Base-by-base conservation (phyloP, 2,797 vertebrate species). In the Parotocinclus haroldoi region DNA sequence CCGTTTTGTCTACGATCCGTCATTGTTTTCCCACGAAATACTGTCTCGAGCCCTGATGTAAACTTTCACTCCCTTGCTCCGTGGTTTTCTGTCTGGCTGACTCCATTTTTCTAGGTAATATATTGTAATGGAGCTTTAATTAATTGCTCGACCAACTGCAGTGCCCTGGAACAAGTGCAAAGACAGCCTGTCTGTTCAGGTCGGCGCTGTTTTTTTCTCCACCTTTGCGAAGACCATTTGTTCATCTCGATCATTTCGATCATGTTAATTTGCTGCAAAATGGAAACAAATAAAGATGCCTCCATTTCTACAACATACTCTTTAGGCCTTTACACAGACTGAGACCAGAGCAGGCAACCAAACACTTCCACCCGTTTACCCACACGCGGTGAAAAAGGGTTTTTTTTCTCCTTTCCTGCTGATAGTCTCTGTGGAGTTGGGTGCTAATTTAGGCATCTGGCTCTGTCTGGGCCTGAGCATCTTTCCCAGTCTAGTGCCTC, bases 371-470 rank as follows among this genome's bases (percentile, higher is more conserved):
- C 82, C 78, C 81, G 81, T 84, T 57, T 77, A 70, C 77, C 77
- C 12, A 89, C 77, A 79, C 80, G 78, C 64, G 69, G 69, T 75
- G 72, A 75, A 94, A 91, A 86, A 51, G 73, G 81, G 65, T 83
- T 88, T 88, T 86, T 93, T 92, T 90, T 93, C 87, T 89, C 77
- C 78, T 84, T 62, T 51, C 58, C n/a, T 6, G 50, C 51, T 50
- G 85, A 88, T 86, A 87, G 88, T 88, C 83, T 90, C 83, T 86
- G 76, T 7, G 48, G 90, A 90, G 89, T 91, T 93, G 89, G 87
- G 89, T 80, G 83, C 89, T 94, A 93, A 95, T 95, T 92, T 92
- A 91, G 88, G 91, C 95, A 94, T 95, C 93, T 97, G 94, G 91
- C 90, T 89, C 89, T 90, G 92, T 95, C 88, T 89, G 79, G 83